These are phyloP conservation scores for Ormyrus pomaceus DNA, from an alignment of 2,888 invertebrate genomes.

Conservation along the genomic window DNA sequence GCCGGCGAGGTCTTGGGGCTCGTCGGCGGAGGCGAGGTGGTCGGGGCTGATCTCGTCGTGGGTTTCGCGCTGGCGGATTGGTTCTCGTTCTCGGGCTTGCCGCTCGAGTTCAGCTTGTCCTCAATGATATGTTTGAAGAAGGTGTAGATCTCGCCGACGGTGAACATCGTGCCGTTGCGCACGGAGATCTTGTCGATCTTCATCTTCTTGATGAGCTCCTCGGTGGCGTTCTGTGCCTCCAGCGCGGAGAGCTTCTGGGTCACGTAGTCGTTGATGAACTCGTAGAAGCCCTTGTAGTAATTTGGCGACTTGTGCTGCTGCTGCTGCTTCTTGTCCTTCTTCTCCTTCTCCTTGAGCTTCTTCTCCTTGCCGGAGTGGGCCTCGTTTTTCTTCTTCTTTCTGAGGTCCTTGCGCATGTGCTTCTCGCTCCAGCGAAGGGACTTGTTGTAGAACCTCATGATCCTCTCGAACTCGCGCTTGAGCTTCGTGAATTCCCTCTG, in stretches of 20 bases:
- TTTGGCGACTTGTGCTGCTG: conserved; percentile 68
- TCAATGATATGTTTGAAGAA: conserved; percentile 76
- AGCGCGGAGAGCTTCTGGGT: conserved; percentile 68
- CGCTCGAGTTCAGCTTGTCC: conserved; percentile 67
- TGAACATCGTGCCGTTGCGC: conserved; percentile 71
- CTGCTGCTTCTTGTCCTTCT: conserved; percentile 66
- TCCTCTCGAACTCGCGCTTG: conserved; percentile 72
- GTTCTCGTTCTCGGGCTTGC: conserved; percentile 53
- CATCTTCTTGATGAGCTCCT: conserved; percentile 69
- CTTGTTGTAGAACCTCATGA: conserved; percentile 73
- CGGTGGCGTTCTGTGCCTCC: conserved; percentile 69
- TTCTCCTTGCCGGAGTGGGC: conserved; percentile 63
- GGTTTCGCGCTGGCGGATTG: conserved; percentile 37
- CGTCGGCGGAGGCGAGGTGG: conserved; percentile 4
- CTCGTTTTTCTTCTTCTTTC: conserved; percentile 63
- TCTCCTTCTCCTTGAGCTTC: conserved; percentile 61
- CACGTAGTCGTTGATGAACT: conserved; percentile 72
- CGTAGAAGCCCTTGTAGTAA: conserved; percentile 73
- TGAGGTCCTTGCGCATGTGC: conserved; percentile 68
- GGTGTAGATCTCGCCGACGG: conserved; percentile 73
- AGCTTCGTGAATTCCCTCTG: conserved; percentile 71
- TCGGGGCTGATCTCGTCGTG: not conserved
- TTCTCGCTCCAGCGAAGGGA: conserved; percentile 73
- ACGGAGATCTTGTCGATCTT: conserved; percentile 71
- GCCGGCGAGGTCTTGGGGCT: conserved; percentile 46